A percentile compares a stretch with the other conserved stretches of the same genome.
Evolutionary conservation across 1,140 invertebrate species (phyloP).

Genomic region (Magallana ariakensis): DNA sequence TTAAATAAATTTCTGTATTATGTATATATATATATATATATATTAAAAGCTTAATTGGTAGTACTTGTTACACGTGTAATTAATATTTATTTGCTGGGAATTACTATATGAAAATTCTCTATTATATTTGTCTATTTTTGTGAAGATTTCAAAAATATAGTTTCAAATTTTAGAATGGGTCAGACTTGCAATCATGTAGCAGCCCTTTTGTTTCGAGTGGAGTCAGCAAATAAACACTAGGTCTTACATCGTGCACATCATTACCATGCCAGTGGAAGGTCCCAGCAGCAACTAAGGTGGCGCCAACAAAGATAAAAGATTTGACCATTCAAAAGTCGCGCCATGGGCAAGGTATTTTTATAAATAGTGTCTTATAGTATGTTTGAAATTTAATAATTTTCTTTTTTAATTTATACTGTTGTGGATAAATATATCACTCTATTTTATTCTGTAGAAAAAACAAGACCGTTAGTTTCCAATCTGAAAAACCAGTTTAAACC

Average conservation of each 20-base stretch:
- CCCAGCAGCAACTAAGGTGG: background rate
- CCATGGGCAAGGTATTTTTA: slow-evolving; percentile 24
- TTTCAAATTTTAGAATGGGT: slow-evolving; percentile 25
- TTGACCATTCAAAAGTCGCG: slow-evolving; percentile 27
- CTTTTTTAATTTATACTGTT: background rate
- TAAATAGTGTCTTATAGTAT: background rate
- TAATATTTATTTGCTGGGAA: too few species aligned
- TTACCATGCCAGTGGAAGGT: slow-evolving; percentile 40
- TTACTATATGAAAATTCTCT: too few species aligned
- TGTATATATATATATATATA: too few species aligned
- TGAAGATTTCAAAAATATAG: too few species aligned
- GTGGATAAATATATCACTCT: background rate
- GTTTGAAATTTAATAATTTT: background rate
- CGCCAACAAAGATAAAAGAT: background rate
- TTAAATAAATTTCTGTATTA: too few species aligned
- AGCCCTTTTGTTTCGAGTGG: slow-evolving; percentile 30
- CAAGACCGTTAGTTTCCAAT: slow-evolving; percentile 27
- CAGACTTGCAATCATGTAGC: slow-evolving; percentile 47
- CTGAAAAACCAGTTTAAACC: slow-evolving; percentile 14
- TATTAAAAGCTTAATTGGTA: too few species aligned
- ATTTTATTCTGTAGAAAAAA: slow-evolving; percentile 19
- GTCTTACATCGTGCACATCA: slow-evolving; percentile 42
- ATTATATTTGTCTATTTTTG: too few species aligned
- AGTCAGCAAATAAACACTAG: slow-evolving; percentile 31
- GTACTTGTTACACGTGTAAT: too few species aligned